phyloP scores from a whole-genome alignment of 1,140 invertebrate species.

The Caenorhabditis elegans region WBcel235 BX284603.4:6721501-6722000 shows the following conservation, averaged over 20 bases:
- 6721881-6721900: conserved; percentile 49
- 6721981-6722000: not conserved
- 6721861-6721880: conserved; percentile 47
- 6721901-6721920: conserved; percentile 46
- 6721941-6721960: conserved; percentile 41
- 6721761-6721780: conserved; percentile 45
- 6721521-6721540: conserved; percentile 41
- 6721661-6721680: conserved; percentile 48
- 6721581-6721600: not conserved
- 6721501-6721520: conserved; percentile 29
- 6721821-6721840: no score
- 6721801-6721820: no score
- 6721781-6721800: conserved; percentile 47
- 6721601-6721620: no score
- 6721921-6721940: conserved; percentile 33
- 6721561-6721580: conserved; percentile 22
- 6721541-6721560: conserved; percentile 45
- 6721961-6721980: not conserved
- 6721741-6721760: conserved; percentile 45
- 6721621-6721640: conserved; percentile 40
- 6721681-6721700: conserved; percentile 49
- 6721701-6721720: conserved; percentile 44
- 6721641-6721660: conserved; percentile 48
- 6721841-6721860: conserved; percentile 43
- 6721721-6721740: conserved; percentile 43